These are phyloP conservation scores for Athene noctua DNA, from an alignment of 2,113 vertebrate genomes.

Conservation along the genomic window DNA sequence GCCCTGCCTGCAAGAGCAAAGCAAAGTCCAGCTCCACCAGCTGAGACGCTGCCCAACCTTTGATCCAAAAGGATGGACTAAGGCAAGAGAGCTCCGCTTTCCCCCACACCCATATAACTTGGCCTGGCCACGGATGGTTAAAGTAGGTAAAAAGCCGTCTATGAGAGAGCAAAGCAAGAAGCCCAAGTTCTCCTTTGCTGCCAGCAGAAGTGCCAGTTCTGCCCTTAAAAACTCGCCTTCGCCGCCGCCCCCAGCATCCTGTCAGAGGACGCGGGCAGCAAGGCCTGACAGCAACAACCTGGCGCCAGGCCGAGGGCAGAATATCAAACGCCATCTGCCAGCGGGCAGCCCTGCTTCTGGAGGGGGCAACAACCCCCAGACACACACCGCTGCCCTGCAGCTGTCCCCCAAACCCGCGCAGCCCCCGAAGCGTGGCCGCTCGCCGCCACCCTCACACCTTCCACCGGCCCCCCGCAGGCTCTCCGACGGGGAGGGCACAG, in stretches of 20 bases:
- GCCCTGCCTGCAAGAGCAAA: background rate
- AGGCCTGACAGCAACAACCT: background rate
- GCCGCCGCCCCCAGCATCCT: accelerated
- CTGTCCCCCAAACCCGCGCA: accelerated
- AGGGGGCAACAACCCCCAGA: too few relatives aligned
- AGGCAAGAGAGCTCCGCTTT: background rate
- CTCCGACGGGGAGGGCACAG: background rate
- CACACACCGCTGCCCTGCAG: accelerated
- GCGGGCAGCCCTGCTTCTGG: background rate
- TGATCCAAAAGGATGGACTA: background rate
- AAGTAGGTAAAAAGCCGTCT: background rate
- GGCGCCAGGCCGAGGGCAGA: background rate
- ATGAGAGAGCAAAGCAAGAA: background rate
- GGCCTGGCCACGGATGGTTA: accelerated
- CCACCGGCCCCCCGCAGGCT: too few relatives aligned
- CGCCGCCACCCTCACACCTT: background rate
- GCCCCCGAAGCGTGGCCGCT: accelerated
- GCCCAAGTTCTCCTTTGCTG: background rate
- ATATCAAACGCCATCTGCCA: background rate
- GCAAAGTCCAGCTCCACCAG: slow-evolving; percentile 21
- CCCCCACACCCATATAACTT: accelerated
- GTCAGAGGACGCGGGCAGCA: background rate
- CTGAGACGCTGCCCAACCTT: background rate
- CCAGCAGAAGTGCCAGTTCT: background rate
- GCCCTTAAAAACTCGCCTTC: background rate